Conservation (phyloP, 2,888 invertebrate genomes). For the Yponomeuta cagnagella region DNA sequence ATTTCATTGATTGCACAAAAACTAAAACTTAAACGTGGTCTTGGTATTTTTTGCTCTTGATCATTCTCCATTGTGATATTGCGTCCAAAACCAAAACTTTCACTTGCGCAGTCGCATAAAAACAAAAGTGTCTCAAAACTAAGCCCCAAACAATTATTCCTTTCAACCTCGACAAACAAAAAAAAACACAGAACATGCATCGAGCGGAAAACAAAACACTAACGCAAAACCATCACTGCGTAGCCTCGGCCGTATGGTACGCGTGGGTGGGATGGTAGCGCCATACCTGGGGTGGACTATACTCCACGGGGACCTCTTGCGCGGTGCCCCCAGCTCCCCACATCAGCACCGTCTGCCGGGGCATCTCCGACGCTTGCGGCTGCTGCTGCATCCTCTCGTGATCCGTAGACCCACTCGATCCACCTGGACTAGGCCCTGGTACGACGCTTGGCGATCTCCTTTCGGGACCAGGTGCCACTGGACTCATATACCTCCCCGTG, state of each 20-base stretch:
- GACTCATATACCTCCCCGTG: slow-evolving; percentile 76
- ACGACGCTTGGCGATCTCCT: slow-evolving; percentile 78
- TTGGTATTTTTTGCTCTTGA: too few species aligned
- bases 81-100: too few species aligned
- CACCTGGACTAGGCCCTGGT: slow-evolving; percentile 65
- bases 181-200: background rate
- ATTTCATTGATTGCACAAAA: slow-evolving; percentile 37
- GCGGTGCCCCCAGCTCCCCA: slow-evolving; percentile 82
- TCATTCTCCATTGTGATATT: too few species aligned
- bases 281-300: slow-evolving; percentile 72
- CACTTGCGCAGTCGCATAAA: too few species aligned
- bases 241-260: slow-evolving; percentile 71
- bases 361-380: slow-evolving; percentile 72
- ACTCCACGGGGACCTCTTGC: slow-evolving; percentile 64
- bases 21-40: background rate
- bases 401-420: slow-evolving; percentile 61
- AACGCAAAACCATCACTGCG: slow-evolving; percentile 44
- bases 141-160: background rate
- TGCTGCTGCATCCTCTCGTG: slow-evolving; percentile 56
- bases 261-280: slow-evolving; percentile 64
- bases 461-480: slow-evolving; percentile 76
- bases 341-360: slow-evolving; percentile 94
- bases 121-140: too few species aligned
- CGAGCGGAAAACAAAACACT: slow-evolving; percentile 20
- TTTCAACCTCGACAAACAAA: background rate